Evolutionary conservation across 2,888 invertebrate species (phyloP).

Genomic region (Molanna angustata): DNA sequence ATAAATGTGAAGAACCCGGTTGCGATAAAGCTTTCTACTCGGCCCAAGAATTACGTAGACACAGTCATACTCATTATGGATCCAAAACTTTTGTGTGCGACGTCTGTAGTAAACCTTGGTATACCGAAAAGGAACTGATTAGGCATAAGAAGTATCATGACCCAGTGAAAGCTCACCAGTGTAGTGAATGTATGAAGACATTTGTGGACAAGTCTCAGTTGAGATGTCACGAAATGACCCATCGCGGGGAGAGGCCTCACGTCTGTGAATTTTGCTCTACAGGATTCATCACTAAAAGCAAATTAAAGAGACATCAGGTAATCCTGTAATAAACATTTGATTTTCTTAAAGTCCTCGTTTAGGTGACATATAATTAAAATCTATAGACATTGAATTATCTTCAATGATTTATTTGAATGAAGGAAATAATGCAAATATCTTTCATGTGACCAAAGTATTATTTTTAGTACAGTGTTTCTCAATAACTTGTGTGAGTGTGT

Average conservation of each 20-base stretch:
- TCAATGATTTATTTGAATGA: no score
- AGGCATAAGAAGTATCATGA: constrained; percentile 27
- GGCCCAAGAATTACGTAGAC: constrained; percentile 25
- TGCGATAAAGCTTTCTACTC: constrained; percentile 27
- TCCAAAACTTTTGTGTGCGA: constrained; percentile 20
- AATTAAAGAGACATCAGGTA: constrained; percentile 31
- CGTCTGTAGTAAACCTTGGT: constrained; percentile 27
- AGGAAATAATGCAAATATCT: not conserved
- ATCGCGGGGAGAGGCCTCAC: constrained; percentile 28
- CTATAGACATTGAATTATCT: no score
- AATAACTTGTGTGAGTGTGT: no score
- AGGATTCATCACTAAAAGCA: constrained; percentile 23
- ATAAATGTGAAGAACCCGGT: constrained; percentile 27
- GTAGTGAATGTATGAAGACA: constrained; percentile 24
- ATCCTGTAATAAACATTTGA: no score
- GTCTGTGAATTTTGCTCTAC: constrained; percentile 29
- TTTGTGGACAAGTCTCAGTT: constrained; percentile 29
- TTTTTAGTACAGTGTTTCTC: no score
- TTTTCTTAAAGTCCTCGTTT: no score
- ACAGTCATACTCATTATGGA: constrained; percentile 21
- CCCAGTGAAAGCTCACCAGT: constrained; percentile 22
- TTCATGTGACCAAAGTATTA: no score
- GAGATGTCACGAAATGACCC: constrained; percentile 26
- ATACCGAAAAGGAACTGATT: constrained; percentile 20
- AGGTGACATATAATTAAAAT: no score